phyloP scores from a whole-genome alignment of 2,888 invertebrate genomes.

The Netelia virgata region DNA sequence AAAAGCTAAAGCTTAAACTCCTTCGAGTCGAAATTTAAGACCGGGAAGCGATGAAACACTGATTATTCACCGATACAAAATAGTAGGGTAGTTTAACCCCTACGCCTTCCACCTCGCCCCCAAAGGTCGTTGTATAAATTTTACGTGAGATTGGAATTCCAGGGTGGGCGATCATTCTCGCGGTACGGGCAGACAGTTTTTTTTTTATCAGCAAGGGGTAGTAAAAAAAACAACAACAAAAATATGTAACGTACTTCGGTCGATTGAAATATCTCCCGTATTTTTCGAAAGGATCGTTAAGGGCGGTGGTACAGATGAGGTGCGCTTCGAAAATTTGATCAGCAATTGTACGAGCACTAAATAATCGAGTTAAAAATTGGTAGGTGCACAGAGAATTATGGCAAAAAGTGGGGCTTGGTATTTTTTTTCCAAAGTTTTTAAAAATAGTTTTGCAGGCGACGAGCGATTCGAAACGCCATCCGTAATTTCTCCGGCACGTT shows the following conservation, averaged over 20 bases:
- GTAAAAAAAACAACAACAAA: too few relatives aligned
- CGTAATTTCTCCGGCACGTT: too few relatives aligned
- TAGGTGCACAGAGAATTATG: too few relatives aligned
- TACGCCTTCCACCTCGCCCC: background rate
- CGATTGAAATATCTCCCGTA: background rate
- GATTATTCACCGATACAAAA: conserved; percentile 56
- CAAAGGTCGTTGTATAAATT: conserved; percentile 34
- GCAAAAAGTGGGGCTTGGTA: too few relatives aligned
- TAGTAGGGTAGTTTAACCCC: background rate
- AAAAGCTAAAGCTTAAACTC: conserved; percentile 60
- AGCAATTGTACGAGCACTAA: too few relatives aligned
- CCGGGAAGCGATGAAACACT: conserved; percentile 56
- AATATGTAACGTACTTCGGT: background rate
- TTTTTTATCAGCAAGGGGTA: background rate
- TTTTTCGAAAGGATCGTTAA: too few relatives aligned
- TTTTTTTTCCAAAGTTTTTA: too few relatives aligned
- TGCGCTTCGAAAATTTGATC: too few relatives aligned
- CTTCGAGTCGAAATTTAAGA: conserved; percentile 55
- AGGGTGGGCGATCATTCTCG: background rate
- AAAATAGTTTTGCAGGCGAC: too few relatives aligned
- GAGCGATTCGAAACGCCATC: too few relatives aligned
- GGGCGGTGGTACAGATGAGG: too few relatives aligned
- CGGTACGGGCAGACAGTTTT: background rate
- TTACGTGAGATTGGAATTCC: conserved; percentile 35
- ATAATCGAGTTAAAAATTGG: too few relatives aligned